Percentiles rank a stretch among this genome's conserved stretches.
These are phyloP conservation scores for Rhea pennata DNA, from an alignment of 2,113 vertebrate species.

Conservation along the genomic window DNA sequence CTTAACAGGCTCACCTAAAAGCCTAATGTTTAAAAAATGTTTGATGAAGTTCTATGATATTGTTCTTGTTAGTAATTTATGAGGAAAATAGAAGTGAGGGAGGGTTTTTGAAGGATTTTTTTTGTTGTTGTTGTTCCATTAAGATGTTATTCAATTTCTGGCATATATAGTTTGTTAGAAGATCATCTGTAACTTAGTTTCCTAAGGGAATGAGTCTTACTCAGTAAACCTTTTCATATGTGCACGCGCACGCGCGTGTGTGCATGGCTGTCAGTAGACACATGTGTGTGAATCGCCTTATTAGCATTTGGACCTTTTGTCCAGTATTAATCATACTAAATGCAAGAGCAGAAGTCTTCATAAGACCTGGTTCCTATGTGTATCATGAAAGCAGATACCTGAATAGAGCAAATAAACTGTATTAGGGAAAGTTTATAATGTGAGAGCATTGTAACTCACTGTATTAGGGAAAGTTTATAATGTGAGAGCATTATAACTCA, in stretches of 20 bases:
- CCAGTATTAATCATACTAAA: background rate
- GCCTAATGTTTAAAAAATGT: background rate
- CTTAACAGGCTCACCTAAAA: background rate
- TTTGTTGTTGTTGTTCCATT: background rate
- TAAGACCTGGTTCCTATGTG: background rate
- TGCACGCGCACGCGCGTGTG: fast-evolving
- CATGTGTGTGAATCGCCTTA: background rate
- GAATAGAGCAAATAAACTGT: background rate
- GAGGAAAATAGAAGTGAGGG: fast-evolving
- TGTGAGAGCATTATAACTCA: background rate
- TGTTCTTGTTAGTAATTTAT: background rate
- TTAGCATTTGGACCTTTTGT: background rate
- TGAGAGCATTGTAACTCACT: too few species aligned
- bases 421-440: background rate
- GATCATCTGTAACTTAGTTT: background rate
- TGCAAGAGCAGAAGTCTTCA: background rate
- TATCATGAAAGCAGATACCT: background rate
- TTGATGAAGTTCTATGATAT: background rate
- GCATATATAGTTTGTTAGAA: background rate
- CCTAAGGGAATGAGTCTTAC: background rate
- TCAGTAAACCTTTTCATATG: background rate
- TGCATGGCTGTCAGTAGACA: too few species aligned
- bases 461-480: background rate
- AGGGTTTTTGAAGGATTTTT: background rate
- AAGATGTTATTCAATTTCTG: background rate